A percentile compares a stretch with the other conserved stretches of the same genome.
Evolutionary conservation across 2,113 vertebrate genomes (phyloP).

Genomic region (Amblyopsis rosae): DNA sequence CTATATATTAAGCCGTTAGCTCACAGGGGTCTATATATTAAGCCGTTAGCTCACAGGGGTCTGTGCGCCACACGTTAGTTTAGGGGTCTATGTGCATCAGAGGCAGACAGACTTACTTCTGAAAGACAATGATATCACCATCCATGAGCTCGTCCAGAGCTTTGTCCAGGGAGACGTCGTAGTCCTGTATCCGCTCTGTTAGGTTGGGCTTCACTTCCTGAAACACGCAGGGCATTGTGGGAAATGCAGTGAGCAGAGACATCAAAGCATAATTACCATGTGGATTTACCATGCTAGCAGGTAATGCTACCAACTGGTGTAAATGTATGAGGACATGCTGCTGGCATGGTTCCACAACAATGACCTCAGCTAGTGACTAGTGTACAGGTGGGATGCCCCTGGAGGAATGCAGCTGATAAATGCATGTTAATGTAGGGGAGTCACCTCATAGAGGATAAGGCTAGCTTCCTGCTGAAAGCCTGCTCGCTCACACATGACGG

Average conservation of each 20-base stretch:
- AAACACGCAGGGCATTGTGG: conserved; percentile 24
- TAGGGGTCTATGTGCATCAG: too few species aligned
- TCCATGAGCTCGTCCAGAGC: conserved; percentile 99
- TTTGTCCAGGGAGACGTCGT: conserved; percentile 98
- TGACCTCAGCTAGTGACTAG: not conserved
- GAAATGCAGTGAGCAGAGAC: conserved; percentile 9
- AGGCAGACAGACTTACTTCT: conserved; percentile 84
- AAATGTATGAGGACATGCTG: too few species aligned
- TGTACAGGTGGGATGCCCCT: too few species aligned
- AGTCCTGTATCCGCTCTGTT: conserved; percentile 99
- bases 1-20: too few species aligned
- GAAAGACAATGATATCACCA: conserved; percentile 99
- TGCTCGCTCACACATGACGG: conserved; percentile 99
- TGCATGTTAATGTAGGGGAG: not conserved
- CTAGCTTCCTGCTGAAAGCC: conserved; percentile 99
- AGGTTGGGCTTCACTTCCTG: conserved; percentile 99
- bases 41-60: too few species aligned
- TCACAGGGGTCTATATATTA: too few species aligned
- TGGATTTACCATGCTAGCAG: too few species aligned
- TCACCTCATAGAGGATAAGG: conserved; percentile 99
- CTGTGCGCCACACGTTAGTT: too few species aligned
- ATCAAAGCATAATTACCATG: not conserved
- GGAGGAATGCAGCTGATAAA: too few species aligned
- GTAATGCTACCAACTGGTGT: too few species aligned
- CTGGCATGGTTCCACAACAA: too few species aligned